Base-by-base conservation (phyloP, 1,140 invertebrate genomes). In the Drosophila ironensis region DNA sequence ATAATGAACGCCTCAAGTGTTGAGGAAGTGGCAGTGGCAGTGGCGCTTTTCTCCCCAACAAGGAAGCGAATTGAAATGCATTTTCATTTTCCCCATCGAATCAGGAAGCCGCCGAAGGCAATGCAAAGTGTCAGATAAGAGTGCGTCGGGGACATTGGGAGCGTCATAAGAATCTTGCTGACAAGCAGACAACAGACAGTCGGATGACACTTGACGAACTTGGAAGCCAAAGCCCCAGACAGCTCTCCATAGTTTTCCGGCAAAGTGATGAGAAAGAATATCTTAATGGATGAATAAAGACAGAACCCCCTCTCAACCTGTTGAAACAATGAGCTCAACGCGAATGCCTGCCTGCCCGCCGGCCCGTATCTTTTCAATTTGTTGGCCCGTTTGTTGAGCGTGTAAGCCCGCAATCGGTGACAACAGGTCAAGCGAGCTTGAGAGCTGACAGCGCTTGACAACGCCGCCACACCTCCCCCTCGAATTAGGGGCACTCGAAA, bases 41-140 rank as follows among this genome's bases (percentile, higher is more conserved):
- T n/a, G n/a, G n/a, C n/a, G 40, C 30, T 19, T 25, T 28, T 46
- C 25, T 22, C 54, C 20, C 24, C 25, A n/a, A 59, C 33, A 27
- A 63, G 59, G 56, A 63, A 48, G 59, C 42, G 9, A 11, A 12
- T n/a, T n/a, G n/a, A n/a, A n/a, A n/a, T n/a, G n/a, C n/a, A n/a
- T n/a, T n/a, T n/a, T n/a, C n/a, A n/a, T n/a, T n/a, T n/a, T n/a
- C n/a, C n/a, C n/a, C n/a, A n/a, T 30, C 20, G 52, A 7, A 37
- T 37, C 48, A 51, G 52, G 52, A 56, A 56, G 45, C 44, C 7
- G 14, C 8, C 12, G 12, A n/a, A n/a, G 6, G 14, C 5, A 12
- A 46, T 54, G 30, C 52, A 37, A 7, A 50, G 9, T 27, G 20
- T 2, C 33, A 19, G 33, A 61, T 64, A 64, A 64, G 60, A 64